Evolutionary conservation across 2,797 vertebrate genomes (phyloP), one percentile per base, ranked within the genome.

Genomic region (Sylvia borin): DNA sequence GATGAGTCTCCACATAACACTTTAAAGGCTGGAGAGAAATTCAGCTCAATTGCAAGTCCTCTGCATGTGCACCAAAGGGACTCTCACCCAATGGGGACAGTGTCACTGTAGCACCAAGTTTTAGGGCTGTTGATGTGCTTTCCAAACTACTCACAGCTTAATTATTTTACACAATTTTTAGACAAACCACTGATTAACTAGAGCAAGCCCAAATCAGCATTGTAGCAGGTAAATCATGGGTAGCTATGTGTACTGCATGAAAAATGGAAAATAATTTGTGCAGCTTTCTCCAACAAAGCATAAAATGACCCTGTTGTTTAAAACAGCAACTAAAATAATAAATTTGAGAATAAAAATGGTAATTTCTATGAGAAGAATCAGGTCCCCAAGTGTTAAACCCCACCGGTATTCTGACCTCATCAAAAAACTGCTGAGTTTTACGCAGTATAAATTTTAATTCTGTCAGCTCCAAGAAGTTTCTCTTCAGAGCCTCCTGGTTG

Each of bases 401-500:
- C 96, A 86, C 13, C 32, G 95, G 97, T 92, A 97, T 79, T 97
- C 98, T 98, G 98, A 99, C 99, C 99, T 99, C 99, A 87, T 99
- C 98, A 94, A 99, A 99, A 97, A 99, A 99, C 94, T 99, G 99
- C 94, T 99, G 99, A 14, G 99, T 99, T 97, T 99, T 99, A 68
- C 99, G 99, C 94, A 99, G 98, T 93, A 99, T 99, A 97, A 99
- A 99, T 93, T 99, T 99, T 93, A 99, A 98, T 96, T 99, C 99
- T 1, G 99, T 99, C 97, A 99, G 97, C 93, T 99, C 99, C 95
- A 99, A 97, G 97, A 99, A 99, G 97, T 99, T 99, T 95, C 98
- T 99, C 97, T 99, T 99, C 91, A 99, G 97, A 29, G 99, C 99
- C 85, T 99, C 99, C 96, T 99, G 99, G 97, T 99, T 99, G 38